Conservation (phyloP, 2,113 vertebrate species). For the Hemiscyllium ocellatum region DNA sequence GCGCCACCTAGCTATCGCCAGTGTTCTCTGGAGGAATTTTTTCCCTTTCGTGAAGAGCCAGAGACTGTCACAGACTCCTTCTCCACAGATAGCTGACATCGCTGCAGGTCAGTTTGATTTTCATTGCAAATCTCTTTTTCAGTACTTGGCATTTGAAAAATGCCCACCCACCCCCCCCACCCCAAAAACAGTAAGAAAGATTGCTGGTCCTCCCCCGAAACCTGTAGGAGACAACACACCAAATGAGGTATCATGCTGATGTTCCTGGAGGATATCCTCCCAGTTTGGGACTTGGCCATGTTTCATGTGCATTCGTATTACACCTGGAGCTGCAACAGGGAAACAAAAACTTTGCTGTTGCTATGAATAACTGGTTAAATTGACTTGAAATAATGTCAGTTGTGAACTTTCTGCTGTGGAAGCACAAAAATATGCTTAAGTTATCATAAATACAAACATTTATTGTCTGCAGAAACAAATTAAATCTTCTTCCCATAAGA, state of each 20-base stretch:
- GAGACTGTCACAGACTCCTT: constrained; percentile 72
- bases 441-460: neutral
- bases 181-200: neutral
- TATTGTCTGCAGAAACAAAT: neutral
- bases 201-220: neutral
- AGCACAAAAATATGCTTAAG: neutral
- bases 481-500: neutral
- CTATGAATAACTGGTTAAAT: neutral
- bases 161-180: neutral
- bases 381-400: neutral
- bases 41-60: constrained; percentile 80
- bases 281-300: neutral
- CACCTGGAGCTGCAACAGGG: neutral
- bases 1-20: constrained; percentile 82
- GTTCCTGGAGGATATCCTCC: neutral
- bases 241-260: neutral
- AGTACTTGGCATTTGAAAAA: neutral
- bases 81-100: constrained; percentile 75
- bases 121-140: neutral
- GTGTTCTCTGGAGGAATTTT: constrained; percentile 82
- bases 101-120: constrained; percentile 75
- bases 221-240: neutral
- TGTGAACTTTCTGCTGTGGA: neutral
- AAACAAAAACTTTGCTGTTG: neutral
- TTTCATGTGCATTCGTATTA: neutral